Evolutionary conservation across 2,113 vertebrate species (phyloP), one percentile per base, ranked within the genome.

Genomic region (Hemiscyllium ocellatum): DNA sequence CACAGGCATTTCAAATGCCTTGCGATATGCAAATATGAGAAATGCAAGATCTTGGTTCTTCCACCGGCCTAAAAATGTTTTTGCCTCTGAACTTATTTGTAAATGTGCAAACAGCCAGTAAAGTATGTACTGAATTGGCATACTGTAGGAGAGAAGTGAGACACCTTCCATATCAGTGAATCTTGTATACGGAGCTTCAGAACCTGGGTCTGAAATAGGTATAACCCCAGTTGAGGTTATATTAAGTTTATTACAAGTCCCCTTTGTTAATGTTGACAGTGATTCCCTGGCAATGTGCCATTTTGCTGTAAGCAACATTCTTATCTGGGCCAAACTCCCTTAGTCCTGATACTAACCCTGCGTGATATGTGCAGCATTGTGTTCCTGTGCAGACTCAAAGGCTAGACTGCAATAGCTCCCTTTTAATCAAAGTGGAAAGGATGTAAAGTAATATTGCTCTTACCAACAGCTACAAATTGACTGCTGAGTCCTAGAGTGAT

Each of bases 401-500:
- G 29, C 33, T 8, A 13, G 72, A 33, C 72, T 76, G 29, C 29
- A 76, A 76, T n/a, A 76, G 29, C 29, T n/a, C 17, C 5, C 37
- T 17, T 47, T 80, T 37, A 12, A 76, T 76, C 42, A 42, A 47
- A 47, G 37, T 42, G 37, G 17, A 83, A 83, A 83, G 80, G 4
- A 4, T 17, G 20, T 42, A 42, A 42, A 83, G 37, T 42, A 42
- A 83, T 78, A 2, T 96, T 61, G 8, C 6, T 97, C 98, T 98
- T 96, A 99, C 98, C 99, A 97, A 99, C 97, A 70, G 97, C 97
- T 95, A 98, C 98, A 97, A 99, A 99, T 96, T 99, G 98, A 42
- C 98, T 99, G 96, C 99, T 99, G 2, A 99, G 97, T 47, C 99
- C 99, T 95, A 99, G 97, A 42, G 98, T 99, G 89, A 99, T 69